Percentiles rank a stretch among this genome's conserved stretches.
These are phyloP conservation scores for Siderastrea siderea DNA, from an alignment of 92 coral and sea anemone genomes.

Conservation along the genomic window DNA sequence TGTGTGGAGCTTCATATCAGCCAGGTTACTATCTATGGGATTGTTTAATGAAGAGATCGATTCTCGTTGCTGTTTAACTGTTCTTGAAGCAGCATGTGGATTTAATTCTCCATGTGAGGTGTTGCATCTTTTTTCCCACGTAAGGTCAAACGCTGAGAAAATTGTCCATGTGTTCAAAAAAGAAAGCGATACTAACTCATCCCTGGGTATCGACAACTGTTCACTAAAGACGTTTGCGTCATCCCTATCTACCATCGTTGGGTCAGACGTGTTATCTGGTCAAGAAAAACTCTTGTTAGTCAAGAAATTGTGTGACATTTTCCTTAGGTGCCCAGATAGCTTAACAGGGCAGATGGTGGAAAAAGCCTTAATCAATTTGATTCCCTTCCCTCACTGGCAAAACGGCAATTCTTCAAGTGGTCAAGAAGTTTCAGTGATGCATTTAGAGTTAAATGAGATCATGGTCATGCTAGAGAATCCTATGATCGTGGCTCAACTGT, in stretches of 20 bases:
- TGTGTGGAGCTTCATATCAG: background rate
- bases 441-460: background rate
- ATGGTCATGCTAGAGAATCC: background rate
- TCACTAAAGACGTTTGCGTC: background rate
- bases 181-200: too few species aligned
- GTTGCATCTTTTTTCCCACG: background rate
- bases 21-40: background rate
- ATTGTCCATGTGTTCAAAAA: background rate
- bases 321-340: background rate
- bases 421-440: background rate
- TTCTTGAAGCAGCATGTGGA: background rate
- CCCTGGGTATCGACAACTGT: too few species aligned
- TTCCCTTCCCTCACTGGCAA: background rate
- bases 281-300: background rate
- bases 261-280: background rate
- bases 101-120: background rate
- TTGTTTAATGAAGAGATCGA: slow-evolving; percentile 6
- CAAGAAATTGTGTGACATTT: background rate
- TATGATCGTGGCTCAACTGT: slow-evolving; percentile 2
- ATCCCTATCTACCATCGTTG: background rate
- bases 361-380: slow-evolving; percentile 2
- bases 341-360: background rate
- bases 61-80: background rate
- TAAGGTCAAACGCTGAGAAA: background rate
- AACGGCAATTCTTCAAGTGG: too few species aligned